Percentiles rank a stretch among this genome's conserved stretches.
Conservation (phyloP, 2,888 invertebrate genomes). For the Amblyjoppa fuscipennis region DNA sequence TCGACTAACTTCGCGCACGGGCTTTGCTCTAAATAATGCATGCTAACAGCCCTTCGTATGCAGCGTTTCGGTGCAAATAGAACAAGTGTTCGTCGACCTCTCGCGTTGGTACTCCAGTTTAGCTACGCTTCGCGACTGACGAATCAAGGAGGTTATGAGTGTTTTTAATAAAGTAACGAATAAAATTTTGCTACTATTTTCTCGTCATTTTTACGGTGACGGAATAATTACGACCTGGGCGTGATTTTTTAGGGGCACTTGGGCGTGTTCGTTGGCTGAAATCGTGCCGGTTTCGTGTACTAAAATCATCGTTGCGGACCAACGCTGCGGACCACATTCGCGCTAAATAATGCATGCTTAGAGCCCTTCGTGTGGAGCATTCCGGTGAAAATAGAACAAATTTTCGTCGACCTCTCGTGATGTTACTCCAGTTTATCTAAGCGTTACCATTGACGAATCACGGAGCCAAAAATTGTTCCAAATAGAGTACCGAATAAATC, state of each 20-base stretch:
- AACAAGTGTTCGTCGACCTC: neutral
- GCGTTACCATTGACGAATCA: too few species aligned
- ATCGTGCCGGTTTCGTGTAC: neutral
- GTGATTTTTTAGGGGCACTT: too few species aligned
- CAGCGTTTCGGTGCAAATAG: neutral
- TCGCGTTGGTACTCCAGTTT: neutral
- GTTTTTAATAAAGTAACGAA: too few species aligned
- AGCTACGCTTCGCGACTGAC: too few species aligned
- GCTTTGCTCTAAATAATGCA: neutral
- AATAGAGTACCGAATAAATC: too few species aligned
- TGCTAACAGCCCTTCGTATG: neutral
- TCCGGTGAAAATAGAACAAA: neutral
- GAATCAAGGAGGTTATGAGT: too few species aligned
- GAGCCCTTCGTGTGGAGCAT: neutral
- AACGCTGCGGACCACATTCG: neutral
- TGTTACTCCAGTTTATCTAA: neutral
- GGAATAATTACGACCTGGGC: too few species aligned
- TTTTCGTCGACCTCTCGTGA: neutral
- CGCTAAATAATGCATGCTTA: neutral
- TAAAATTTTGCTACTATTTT: too few species aligned
- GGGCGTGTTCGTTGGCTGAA: too few species aligned
- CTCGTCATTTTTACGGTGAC: too few species aligned
- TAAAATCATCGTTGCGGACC: neutral
- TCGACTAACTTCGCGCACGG: neutral
- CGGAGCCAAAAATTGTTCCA: too few species aligned